phyloP scores from a whole-genome alignment of 2,797 vertebrate species.

The Malacoctenus gilli region DNA sequence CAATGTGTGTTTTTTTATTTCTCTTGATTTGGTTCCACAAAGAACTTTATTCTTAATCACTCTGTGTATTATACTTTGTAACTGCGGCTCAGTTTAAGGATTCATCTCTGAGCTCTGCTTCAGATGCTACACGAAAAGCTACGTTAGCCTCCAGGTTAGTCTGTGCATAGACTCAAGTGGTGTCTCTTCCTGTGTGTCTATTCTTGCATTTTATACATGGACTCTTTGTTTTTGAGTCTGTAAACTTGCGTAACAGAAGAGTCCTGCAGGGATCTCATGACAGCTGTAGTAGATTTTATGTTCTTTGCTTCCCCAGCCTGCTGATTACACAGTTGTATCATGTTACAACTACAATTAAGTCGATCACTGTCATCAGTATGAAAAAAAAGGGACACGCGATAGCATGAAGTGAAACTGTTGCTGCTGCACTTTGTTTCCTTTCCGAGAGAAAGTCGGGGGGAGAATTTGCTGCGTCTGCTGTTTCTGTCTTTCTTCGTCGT shows the following conservation, averaged over 20 bases:
- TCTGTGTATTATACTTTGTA: too few relatives aligned
- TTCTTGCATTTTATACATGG: neutral
- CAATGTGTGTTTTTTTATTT: too few relatives aligned
- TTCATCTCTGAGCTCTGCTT: too few relatives aligned
- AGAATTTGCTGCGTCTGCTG: constrained; percentile 1
- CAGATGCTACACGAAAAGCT: too few relatives aligned
- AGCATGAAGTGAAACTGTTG: neutral
- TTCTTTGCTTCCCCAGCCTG: constrained; percentile 17
- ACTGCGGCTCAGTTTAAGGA: too few relatives aligned
- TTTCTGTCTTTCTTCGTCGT: constrained; percentile 13
- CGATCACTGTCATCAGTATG: constrained; percentile 12
- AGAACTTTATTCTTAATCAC: too few relatives aligned
- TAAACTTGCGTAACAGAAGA: constrained; percentile 33
- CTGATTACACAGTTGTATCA: constrained; percentile 24
- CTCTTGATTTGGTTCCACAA: too few relatives aligned
- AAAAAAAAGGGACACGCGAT: neutral
- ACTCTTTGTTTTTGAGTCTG: constrained; percentile 24
- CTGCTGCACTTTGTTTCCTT: constrained; percentile 4
- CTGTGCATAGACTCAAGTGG: neutral
- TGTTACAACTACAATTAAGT: constrained; percentile 33
- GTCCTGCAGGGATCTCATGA: constrained; percentile 41
- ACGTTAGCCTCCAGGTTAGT: constrained; percentile 8
- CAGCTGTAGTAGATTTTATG: constrained; percentile 45
- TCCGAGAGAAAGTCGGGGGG: too few relatives aligned
- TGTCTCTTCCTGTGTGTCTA: neutral